These are phyloP conservation scores for Vulpes ferrilata DNA, from an alignment of 2,113 vertebrate species.

Conservation along the genomic window DNA sequence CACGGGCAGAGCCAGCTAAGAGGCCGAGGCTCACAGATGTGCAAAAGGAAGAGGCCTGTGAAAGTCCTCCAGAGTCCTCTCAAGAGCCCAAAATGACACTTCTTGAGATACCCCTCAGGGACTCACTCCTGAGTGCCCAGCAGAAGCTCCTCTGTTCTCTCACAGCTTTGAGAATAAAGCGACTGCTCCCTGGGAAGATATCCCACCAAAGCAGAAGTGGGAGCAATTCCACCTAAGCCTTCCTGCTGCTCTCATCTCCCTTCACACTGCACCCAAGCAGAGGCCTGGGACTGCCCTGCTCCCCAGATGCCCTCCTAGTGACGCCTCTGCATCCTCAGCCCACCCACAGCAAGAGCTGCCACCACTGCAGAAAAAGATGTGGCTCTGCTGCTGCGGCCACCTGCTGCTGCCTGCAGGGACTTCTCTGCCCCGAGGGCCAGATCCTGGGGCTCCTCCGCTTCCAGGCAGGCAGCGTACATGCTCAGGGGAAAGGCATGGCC, in stretches of 20 bases:
- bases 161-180: neutral
- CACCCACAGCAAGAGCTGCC: neutral
- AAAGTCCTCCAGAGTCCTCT: neutral
- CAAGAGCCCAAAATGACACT: neutral
- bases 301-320: neutral
- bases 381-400: neutral
- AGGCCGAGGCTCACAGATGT: neutral
- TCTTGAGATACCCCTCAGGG: neutral
- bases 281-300: neutral
- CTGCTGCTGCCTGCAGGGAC: neutral
- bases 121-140: neutral
- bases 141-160: neutral
- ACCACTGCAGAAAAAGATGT: neutral
- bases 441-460: neutral
- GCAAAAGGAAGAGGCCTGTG: neutral
- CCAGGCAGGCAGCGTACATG: rapidly evolving
- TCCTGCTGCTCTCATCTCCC: neutral
- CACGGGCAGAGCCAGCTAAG: neutral
- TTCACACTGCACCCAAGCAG: neutral
- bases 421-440: rapidly evolving
- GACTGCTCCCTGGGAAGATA: neutral
- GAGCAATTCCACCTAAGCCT: neutral
- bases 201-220: neutral
- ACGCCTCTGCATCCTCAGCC: neutral
- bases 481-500: neutral